Evolutionary conservation across 1,140 invertebrate species (phyloP).

Genomic region (Zaprionus taronus): DNA sequence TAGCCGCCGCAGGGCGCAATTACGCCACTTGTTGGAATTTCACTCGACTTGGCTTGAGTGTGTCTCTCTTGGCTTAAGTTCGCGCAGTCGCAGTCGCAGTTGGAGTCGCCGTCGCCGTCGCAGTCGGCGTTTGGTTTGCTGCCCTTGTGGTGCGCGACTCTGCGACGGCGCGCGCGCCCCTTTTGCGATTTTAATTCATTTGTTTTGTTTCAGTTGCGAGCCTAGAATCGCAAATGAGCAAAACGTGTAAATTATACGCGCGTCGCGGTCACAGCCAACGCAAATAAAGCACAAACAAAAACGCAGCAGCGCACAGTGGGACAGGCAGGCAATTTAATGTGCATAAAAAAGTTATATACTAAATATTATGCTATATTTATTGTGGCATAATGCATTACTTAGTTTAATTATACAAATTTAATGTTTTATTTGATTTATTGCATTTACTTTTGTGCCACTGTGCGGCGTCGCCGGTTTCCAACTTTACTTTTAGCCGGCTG

Average conservation of each 20-base stretch:
- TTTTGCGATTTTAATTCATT: slow-evolving; percentile 68
- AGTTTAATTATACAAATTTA: neutral
- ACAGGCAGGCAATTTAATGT: neutral
- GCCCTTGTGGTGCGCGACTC: slow-evolving; percentile 8
- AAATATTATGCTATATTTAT: neutral
- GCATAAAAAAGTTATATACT: neutral
- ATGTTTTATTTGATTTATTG: neutral
- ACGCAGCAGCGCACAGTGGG: neutral
- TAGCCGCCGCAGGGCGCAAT: slow-evolving; percentile 80
- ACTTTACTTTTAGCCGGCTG: slow-evolving; percentile 24
- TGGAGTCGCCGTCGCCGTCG: neutral
- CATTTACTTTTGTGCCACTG: neutral
- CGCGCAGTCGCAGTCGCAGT: neutral
- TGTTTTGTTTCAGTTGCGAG: slow-evolving; percentile 73
- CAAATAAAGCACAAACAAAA: slow-evolving; percentile 55
- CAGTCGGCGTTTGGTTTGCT: slow-evolving; percentile 13
- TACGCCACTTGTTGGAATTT: slow-evolving; percentile 83
- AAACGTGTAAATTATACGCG: slow-evolving; percentile 83
- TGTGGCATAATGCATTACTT: too few relatives aligned
- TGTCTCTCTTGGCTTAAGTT: slow-evolving; percentile 34
- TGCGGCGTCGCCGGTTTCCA: slow-evolving; percentile 22
- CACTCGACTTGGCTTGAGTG: slow-evolving; percentile 57
- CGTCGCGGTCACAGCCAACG: slow-evolving; percentile 79
- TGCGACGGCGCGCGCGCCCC: slow-evolving; percentile 19
- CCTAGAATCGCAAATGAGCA: slow-evolving; percentile 82